Evolutionary conservation across 2,797 vertebrate genomes (phyloP).

Genomic region (Muscicapa striata): DNA sequence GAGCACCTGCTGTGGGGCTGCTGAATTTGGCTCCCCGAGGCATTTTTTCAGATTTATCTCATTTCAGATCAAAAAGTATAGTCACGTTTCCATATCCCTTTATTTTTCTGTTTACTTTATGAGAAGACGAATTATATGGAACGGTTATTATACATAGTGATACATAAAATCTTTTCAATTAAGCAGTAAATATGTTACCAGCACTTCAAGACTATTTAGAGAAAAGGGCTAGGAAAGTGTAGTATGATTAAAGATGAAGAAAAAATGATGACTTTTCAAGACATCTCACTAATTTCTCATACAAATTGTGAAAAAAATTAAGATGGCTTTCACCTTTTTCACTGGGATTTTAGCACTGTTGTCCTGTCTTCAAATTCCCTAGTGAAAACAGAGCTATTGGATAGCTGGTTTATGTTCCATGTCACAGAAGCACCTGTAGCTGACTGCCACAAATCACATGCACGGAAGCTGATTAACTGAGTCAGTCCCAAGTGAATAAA

Average conservation of each 20-base stretch:
- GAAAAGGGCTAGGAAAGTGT: neutral
- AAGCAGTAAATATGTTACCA: neutral
- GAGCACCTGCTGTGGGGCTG: neutral
- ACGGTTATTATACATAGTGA: neutral
- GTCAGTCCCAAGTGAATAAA: neutral
- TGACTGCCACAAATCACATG: neutral
- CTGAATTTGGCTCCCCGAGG: neutral
- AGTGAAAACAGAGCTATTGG: conserved; percentile 18
- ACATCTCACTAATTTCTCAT: neutral
- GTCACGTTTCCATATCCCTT: neutral
- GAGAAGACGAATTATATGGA: neutral
- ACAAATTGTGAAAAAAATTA: neutral
- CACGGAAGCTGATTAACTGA: neutral
- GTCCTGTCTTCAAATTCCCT: neutral
- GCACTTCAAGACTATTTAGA: neutral
- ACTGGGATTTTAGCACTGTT: conserved; percentile 18
- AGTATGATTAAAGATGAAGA: neutral
- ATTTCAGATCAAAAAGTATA: neutral
- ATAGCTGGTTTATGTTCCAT: conserved; percentile 10
- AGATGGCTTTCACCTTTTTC: neutral
- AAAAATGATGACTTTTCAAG: neutral
- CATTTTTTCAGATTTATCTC: neutral
- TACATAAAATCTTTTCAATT: neutral
- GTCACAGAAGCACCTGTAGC: conserved; percentile 3
- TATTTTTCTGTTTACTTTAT: neutral